These are phyloP conservation scores for Pilophorus perplexus DNA, from an alignment of 2,888 invertebrate genomes.

Conservation along the genomic window DNA sequence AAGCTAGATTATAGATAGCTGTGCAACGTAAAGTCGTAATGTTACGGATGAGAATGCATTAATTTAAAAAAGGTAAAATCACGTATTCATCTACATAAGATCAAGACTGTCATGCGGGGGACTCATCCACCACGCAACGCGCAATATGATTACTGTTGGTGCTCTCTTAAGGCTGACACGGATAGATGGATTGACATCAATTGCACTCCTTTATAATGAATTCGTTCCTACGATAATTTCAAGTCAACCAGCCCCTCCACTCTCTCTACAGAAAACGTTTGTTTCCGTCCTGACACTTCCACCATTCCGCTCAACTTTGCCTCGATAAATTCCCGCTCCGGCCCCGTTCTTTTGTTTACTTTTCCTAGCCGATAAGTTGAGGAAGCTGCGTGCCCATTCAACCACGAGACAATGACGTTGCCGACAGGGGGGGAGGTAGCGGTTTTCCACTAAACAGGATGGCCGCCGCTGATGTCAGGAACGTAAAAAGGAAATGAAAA, in stretches of 20 bases:
- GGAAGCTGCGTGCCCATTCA: conserved; percentile 21
- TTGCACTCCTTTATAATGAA: not conserved
- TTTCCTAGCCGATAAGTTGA: conserved; percentile 23
- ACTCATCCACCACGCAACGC: no score
- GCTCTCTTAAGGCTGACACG: no score
- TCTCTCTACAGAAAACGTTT: not conserved
- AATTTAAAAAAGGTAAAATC: no score
- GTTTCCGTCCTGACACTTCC: conserved; percentile 3
- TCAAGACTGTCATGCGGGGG: no score
- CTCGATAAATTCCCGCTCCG: conserved; percentile 1
- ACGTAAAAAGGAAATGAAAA: not conserved
- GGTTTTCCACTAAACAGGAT: not conserved
- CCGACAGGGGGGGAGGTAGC: not conserved
- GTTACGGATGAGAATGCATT: no score
- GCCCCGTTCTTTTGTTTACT: not conserved
- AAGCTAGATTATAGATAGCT: no score
- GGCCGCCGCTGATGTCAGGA: not conserved
- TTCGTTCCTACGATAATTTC: not conserved
- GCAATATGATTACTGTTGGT: no score
- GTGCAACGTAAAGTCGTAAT: no score
- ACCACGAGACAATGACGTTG: conserved; percentile 2
- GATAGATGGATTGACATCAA: no score
- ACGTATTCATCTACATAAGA: no score
- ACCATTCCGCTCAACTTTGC: not conserved
- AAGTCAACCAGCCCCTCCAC: not conserved